Percentiles rank a stretch among this genome's conserved stretches.
Evolutionary conservation across 2,888 invertebrate species (phyloP).

Genomic region (Phytoseiulus persimilis): DNA sequence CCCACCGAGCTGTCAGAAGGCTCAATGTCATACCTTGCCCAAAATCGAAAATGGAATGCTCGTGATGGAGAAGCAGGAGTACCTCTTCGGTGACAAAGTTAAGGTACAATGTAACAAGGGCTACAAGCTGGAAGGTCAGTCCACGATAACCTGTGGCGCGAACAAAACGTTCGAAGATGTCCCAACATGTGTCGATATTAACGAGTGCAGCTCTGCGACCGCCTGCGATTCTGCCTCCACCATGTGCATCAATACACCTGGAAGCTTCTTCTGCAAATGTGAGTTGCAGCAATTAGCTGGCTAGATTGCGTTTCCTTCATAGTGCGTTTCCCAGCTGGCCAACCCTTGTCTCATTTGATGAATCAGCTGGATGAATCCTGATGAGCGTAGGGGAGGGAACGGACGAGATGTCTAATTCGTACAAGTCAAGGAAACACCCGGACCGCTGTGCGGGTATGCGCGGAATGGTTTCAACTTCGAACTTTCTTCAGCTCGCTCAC

Average conservation of each 20-base stretch:
- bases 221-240: constrained; percentile 84
- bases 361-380: not conserved
- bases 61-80: constrained; percentile 61
- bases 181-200: constrained; percentile 74
- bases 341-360: not conserved
- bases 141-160: constrained; percentile 72
- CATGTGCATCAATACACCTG: constrained; percentile 77
- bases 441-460: not conserved
- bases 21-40: constrained; percentile 46
- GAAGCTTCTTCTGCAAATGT: constrained; percentile 76
- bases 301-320: not conserved
- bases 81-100: constrained; percentile 79
- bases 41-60: constrained; percentile 76
- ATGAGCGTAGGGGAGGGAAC: not conserved
- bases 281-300: constrained; percentile 48
- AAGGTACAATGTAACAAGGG: constrained; percentile 83
- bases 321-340: not conserved
- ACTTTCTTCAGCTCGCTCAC: not conserved
- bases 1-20: constrained; percentile 72
- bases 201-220: constrained; percentile 70
- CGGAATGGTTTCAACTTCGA: not conserved
- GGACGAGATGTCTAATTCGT: not conserved
- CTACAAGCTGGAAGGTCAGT: constrained; percentile 66
- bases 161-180: constrained; percentile 71
- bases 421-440: not conserved